These are phyloP conservation scores for Cryptomyrus ogoouensis DNA, from an alignment of 2,113 vertebrate species.

Conservation along the genomic window DNA sequence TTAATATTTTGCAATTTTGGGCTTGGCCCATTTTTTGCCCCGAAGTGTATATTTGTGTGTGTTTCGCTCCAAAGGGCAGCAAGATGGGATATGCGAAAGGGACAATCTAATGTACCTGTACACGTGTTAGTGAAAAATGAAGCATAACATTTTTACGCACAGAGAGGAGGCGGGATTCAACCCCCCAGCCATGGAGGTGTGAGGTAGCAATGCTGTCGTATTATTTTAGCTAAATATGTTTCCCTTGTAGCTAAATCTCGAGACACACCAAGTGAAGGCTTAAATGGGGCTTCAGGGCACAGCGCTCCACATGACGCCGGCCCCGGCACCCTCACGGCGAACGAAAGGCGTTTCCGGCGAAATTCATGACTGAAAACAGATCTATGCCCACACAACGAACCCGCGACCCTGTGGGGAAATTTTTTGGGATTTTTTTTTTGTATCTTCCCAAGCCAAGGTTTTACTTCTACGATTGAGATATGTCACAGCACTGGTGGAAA, in stretches of 20 bases:
- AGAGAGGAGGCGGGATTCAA: not conserved
- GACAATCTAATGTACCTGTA: not conserved
- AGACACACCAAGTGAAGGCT: not conserved
- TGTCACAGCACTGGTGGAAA: not conserved
- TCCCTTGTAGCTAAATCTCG: not conserved
- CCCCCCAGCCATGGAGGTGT: not conserved
- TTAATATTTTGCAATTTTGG: not conserved
- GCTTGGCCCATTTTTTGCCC: not conserved
- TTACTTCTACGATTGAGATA: not conserved
- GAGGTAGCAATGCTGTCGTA: not conserved
- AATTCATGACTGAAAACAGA: not conserved
- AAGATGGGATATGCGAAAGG: not conserved
- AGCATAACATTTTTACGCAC: not conserved
- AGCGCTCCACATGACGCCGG: not conserved
- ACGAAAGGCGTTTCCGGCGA: not conserved
- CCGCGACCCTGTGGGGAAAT: not conserved
- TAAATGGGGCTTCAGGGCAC: not conserved
- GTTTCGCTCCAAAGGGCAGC: not conserved
- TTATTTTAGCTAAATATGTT: not conserved
- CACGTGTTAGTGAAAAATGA: not conserved
- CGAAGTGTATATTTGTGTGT: not conserved
- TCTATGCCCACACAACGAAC: not conserved
- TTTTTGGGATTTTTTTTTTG: slow-evolving; percentile 1
- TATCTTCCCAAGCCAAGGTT: not conserved
- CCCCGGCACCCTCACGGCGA: not conserved